Conservation (phyloP, 2,888 invertebrate genomes). For the Hanleya hanleyi region DNA sequence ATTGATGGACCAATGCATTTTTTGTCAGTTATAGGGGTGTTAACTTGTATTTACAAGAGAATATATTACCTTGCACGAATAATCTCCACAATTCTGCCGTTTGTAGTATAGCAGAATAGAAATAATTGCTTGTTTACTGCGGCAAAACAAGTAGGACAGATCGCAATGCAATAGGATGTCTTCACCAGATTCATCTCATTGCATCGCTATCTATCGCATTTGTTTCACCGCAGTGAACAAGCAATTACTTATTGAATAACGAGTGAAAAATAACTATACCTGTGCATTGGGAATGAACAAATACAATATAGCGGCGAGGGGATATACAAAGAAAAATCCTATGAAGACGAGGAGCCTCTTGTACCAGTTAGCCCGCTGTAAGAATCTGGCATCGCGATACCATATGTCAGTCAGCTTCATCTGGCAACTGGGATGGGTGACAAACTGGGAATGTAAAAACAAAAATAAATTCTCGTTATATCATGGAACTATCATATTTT, state of each 20-base stretch:
- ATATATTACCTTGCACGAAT: neutral
- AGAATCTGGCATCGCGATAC: conserved; percentile 38
- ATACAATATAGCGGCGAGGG: conserved; percentile 41
- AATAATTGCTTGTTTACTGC: too few relatives aligned
- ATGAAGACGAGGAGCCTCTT: conserved; percentile 24
- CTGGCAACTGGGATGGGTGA: conserved; percentile 53
- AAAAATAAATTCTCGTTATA: too few relatives aligned
- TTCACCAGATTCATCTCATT: too few relatives aligned
- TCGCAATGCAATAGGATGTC: too few relatives aligned
- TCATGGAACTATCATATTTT: too few relatives aligned
- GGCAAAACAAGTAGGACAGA: too few relatives aligned
- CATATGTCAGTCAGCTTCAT: conserved; percentile 53
- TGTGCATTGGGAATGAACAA: conserved; percentile 41
- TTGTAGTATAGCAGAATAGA: too few relatives aligned
- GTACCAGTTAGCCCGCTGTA: neutral
- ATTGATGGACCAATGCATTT: too few relatives aligned
- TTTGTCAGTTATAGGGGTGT: too few relatives aligned
- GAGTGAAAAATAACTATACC: conserved; percentile 24
- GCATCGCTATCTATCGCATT: too few relatives aligned
- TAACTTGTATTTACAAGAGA: neutral
- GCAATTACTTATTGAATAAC: neutral
- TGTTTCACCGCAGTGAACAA: too few relatives aligned
- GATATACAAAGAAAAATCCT: conserved; percentile 36
- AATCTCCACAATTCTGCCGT: too few relatives aligned
- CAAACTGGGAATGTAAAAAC: conserved; percentile 39